Evolutionary conservation across 1,140 invertebrate species (phyloP), one percentile per base, ranked within the genome.

Genomic region (Condylostylus longicornis): DNA sequence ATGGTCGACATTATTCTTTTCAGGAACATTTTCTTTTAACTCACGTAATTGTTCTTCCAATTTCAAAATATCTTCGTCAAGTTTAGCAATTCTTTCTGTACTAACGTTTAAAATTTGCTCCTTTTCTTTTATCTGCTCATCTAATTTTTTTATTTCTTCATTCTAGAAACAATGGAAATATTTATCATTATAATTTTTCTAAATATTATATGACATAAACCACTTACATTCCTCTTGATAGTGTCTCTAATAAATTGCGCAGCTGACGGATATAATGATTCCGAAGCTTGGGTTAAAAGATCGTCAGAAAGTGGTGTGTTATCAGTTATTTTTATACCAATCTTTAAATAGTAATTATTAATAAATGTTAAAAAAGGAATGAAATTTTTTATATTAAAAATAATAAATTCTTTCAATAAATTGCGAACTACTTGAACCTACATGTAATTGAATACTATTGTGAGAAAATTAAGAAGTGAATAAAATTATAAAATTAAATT

Each of bases 21-120:
- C 67, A 4, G 57, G 44, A 32, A 66, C 62, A 46, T 68, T 60
- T 36, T 61, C 49, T 5, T 55, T 57, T 21, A 71, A 44, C 5
- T 65, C 61, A 15, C 71, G 61, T 29, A 81, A 53, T 51, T 80
- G 70, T 4, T 63, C 60, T 49, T 81, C 76, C 19, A 82, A 50
- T 19, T 69, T 66, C 22, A 71, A 64, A 35, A 82, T 53, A 51
- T 78, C 74, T 46, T 74, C 53, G 35, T 60, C 53, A 5, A 60
- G 46, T 45, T 56, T 43, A 8, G 54, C 56, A 29, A 60, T 65
- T 44, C 67, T 68, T 52, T 64, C 50, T 21, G 59, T 53, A 50
- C 54, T 56, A 2, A 45, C 51, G 41, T 59, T 53, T 6, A 60
- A 44, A 32, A 60, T 50, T 18, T 39, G 42, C 28, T 59, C 57